These are phyloP conservation scores for Gonocerus acuteangulatus DNA, from an alignment of 2,888 invertebrate genomes.

Conservation along the genomic window DNA sequence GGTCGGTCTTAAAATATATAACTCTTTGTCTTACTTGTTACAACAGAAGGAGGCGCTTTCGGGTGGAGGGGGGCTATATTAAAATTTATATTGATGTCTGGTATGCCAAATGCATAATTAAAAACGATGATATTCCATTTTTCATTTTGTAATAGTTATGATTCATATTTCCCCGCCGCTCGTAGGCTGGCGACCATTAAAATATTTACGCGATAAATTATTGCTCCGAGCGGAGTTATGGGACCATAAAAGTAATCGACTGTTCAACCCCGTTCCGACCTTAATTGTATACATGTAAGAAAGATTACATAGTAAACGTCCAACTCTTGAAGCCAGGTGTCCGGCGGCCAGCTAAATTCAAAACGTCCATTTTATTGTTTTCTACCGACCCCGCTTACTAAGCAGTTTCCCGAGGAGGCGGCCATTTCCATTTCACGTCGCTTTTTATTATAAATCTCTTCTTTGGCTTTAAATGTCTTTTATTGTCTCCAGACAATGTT, in stretches of 20 bases:
- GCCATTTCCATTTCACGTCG: not conserved
- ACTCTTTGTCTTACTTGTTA: too few species aligned
- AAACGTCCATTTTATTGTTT: constrained; percentile 11
- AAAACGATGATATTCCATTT: constrained; percentile 12
- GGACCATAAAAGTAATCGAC: constrained; percentile 22
- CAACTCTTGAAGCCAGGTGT: not conserved
- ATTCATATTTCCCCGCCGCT: constrained; percentile 20
- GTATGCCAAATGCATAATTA: constrained; percentile 5
- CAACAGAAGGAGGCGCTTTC: too few species aligned
- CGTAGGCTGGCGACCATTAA: constrained; percentile 2
- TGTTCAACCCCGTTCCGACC: not conserved
- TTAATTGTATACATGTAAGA: constrained; percentile 24
- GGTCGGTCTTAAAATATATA: too few species aligned
- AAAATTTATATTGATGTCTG: too few species aligned
- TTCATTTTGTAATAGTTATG: constrained; percentile 6
- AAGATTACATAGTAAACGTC: constrained; percentile 25
- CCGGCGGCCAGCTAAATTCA: not conserved
- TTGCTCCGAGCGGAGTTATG: constrained; percentile 14
- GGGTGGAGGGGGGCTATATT: too few species aligned
- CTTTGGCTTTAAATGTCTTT: not conserved
- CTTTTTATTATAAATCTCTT: constrained; percentile 22
- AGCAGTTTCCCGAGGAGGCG: not conserved
- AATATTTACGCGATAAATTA: constrained; percentile 26
- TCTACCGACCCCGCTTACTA: not conserved
- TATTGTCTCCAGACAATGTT: not conserved